Evolutionary conservation across 2,888 invertebrate species (phyloP).

Genomic region (Oeneis ivallda): DNA sequence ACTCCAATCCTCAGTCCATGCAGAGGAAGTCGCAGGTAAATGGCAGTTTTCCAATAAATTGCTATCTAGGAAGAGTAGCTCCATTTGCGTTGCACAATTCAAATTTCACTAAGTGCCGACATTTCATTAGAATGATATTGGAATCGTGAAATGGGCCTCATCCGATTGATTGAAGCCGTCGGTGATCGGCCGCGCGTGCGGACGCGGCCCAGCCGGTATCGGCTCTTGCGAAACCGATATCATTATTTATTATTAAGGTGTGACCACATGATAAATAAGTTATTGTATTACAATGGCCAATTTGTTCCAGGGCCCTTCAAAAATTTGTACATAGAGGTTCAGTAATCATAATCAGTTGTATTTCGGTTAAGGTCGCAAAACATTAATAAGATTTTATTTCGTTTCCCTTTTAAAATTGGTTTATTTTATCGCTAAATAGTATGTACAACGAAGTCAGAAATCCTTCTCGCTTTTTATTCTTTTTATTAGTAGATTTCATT

Average conservation of each 20-base stretch:
- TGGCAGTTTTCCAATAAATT: constrained; percentile 8
- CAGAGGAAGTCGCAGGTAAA: background rate
- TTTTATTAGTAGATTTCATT: too few species aligned
- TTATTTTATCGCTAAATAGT: too few species aligned
- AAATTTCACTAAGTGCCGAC: constrained; percentile 75
- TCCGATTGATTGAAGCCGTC: constrained; percentile 73
- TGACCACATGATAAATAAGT: constrained; percentile 32
- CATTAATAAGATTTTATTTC: too few species aligned
- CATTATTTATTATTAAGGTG: constrained; percentile 38
- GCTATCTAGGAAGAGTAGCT: constrained; percentile 27
- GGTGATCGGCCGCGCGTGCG: constrained; percentile 60
- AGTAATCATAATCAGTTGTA: too few species aligned
- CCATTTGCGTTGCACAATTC: constrained; percentile 61
- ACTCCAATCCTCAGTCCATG: background rate
- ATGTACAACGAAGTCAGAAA: too few species aligned
- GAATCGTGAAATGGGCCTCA: constrained; percentile 78
- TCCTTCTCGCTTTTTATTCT: too few species aligned
- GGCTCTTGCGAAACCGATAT: constrained; percentile 54
- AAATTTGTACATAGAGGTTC: background rate
- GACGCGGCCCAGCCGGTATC: constrained; percentile 55
- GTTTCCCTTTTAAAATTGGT: too few species aligned
- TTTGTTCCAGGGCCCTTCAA: background rate
- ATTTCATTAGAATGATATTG: constrained; percentile 79
- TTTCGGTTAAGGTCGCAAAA: too few species aligned
- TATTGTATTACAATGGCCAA: background rate